Base-by-base conservation (phyloP, 2,888 invertebrate genomes). In the Pterostichus niger region DNA sequence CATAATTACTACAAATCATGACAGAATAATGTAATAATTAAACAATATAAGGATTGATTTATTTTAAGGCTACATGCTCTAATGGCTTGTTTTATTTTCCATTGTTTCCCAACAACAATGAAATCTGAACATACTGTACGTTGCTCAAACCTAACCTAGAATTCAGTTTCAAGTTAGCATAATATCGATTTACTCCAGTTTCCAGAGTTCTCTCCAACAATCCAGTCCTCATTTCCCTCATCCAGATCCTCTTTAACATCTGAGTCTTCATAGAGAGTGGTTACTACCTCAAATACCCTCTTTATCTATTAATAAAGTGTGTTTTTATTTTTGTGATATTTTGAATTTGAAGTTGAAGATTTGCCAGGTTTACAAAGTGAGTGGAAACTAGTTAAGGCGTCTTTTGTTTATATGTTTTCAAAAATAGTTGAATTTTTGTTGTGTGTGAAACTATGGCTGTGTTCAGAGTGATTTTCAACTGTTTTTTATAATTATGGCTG, bases 121-220 rank as follows among this genome's bases (percentile, higher is more conserved):
- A 49, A 49, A 49, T 49, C n/a, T 56, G 64, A 64, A 7, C 64
- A 40, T 2, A 35, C 64, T 17, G 10, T 64, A 71, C 44, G 9
- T 31, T 0, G 9, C 24, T 24, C 24, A 24, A 13, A 17, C 68
- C 68, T 17, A 64, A 64, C 15, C 64, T 40, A 56, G 56, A 56
- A 52, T 13, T 31, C n/a, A 64, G 64, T 64, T 49, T 71, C 68
- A 71, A 71, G 68, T 71, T 71, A 17, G 68, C 64, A 49, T 56
- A 17, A 3, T 56, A 56, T 56, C 56, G 56, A 56, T 56, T 56
- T 56, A 49, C 49, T 49, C 49, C 49, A 49, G 49, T 49, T 49
- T 49, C 49, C 40, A 40, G 49, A 13, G 2, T 49, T 49, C 13
- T 11, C 49, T n/a, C 5, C 13, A 40, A 13, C 59, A 24, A 59